Conservation (phyloP, 2,888 invertebrate genomes). For the Lamellibrachia satsuma region DNA sequence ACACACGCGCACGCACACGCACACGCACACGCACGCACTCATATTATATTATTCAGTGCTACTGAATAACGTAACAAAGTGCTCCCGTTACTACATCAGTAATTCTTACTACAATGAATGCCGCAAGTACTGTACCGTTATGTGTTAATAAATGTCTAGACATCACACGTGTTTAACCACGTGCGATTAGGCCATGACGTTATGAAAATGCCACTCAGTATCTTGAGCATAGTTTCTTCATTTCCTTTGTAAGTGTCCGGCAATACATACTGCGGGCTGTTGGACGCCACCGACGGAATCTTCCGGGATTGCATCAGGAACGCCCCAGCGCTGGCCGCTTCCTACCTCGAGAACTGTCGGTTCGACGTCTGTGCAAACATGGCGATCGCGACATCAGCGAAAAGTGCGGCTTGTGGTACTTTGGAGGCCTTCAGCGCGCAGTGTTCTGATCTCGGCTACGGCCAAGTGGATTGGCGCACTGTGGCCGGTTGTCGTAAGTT, state of each 20-base stretch:
- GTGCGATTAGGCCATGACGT: no score
- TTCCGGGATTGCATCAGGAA: constrained; percentile 19
- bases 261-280: constrained; percentile 13
- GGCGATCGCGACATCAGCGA: neutral
- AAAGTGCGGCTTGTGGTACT: neutral
- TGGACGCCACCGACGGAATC: constrained; percentile 19
- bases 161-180: no score
- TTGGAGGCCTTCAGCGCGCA: neutral
- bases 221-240: neutral
- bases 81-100: no score
- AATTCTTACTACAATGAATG: no score
- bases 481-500: neutral
- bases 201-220: neutral
- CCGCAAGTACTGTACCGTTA: no score
- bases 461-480: neutral
- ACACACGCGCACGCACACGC: neutral
- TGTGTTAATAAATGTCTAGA: no score
- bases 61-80: no score
- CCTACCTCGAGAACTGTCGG: neutral
- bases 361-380: neutral
- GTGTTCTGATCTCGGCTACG: neutral
- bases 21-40: neutral
- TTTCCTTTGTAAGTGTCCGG: neutral
- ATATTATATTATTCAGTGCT: no score
- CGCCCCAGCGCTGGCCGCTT: neutral